Base-by-base conservation (phyloP, 2,888 invertebrate species). In the Platycnemis pennipes region DNA sequence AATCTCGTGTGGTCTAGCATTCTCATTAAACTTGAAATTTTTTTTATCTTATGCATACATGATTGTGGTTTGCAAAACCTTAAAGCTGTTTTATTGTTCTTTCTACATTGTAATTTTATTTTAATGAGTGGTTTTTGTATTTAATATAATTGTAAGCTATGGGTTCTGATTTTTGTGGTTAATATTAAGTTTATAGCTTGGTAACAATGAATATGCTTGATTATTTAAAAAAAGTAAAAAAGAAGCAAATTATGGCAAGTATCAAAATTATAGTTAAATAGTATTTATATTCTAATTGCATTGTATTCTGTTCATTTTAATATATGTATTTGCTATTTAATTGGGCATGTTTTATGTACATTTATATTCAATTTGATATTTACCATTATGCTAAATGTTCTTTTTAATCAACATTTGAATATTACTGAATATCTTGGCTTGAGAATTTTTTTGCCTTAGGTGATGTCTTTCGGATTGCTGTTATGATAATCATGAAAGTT, bases 221-320 rank as follows among this genome's bases (percentile, higher is more conserved):
- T 77, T 8, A 77, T 37, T 77, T 77, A 16, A 11, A 13, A 16
- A 26, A 37, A 11, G 31, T 77, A 37, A 77, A 63, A n/a, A n/a
- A n/a, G n/a, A n/a, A n/a, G n/a, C n/a, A 26, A 77, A 37, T 77
- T 77, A 37, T 37, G 77, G 77, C 77, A 77, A 77, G 77, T 77
- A 77, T 77, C 13, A 77, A n/a, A 37, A 2, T 77, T 77, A 37
- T 77, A 77, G 37, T 77, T 1, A 77, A 63, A 77, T 31, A 77
- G 37, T 77, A 77, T 77, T 77, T 77, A 77, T 13, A 77, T 77
- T 8, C 37, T 37, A 2, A 11, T 37, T 16, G 37, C 1, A 77
- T 77, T 77, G 31, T 77, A 8, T 4, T 77, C 49, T 49, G 19
- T 16, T 49, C 19, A 19, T 49, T 49, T 49, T 49, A 49, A 1